Percentiles rank a stretch among this genome's conserved stretches.
These are phyloP conservation scores for Myripristis jacobus DNA, from an alignment of 2,797 vertebrate genomes.

Conservation along the genomic window DNA sequence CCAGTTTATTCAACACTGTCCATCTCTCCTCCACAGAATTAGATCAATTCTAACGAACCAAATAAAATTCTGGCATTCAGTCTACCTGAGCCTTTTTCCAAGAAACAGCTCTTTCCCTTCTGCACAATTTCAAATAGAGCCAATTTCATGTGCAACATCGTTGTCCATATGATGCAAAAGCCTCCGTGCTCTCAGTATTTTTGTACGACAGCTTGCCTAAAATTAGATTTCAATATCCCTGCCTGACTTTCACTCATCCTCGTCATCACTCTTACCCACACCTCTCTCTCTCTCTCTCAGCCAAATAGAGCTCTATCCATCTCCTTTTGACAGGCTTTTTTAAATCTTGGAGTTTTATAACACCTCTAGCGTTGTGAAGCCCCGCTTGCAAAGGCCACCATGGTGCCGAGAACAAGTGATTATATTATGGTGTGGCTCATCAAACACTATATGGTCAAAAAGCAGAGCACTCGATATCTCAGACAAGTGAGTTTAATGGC, in stretches of 20 bases:
- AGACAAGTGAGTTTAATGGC: conserved; percentile 78
- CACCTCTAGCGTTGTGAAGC: conserved; percentile 53
- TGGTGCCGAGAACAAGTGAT: conserved; percentile 68
- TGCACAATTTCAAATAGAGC: background rate
- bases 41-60: background rate
- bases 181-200: background rate
- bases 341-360: conserved; percentile 52
- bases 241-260: conserved; percentile 18
- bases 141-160: background rate
- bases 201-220: conserved; percentile 11
- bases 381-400: conserved; percentile 43
- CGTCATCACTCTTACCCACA: conserved; percentile 15
- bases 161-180: conserved; percentile 7
- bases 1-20: background rate
- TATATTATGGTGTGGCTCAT: conserved; percentile 73
- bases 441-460: conserved; percentile 71
- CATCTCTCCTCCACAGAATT: background rate
- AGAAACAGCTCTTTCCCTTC: no score
- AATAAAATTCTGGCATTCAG: no score
- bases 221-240: conserved; percentile 30
- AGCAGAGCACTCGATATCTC: conserved; percentile 70
- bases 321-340: conserved; percentile 26
- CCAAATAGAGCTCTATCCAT: conserved; percentile 13
- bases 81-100: background rate
- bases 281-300: conserved; percentile 19